Base-by-base conservation (phyloP, 2,113 vertebrate species). In the Condylura cristata region DNA sequence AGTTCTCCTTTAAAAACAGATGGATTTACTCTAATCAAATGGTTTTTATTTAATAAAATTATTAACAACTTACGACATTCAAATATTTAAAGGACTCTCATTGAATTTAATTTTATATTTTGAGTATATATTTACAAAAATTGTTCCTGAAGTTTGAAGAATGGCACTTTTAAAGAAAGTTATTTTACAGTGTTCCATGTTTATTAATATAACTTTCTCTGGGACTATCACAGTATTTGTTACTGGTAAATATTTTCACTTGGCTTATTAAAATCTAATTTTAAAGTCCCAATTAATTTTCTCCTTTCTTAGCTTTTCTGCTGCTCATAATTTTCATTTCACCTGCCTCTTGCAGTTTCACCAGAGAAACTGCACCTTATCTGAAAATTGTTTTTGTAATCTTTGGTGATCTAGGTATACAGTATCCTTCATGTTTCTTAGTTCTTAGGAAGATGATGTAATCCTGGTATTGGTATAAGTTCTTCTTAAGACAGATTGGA, bases 1-100 rank as follows among this genome's bases (percentile, higher is more conserved):
- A 11, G 30, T 72, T 87, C 48, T 96, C 60, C 86, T 93, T 79
- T 83, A 90, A 95, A 85, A 93, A 72, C 44, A 51, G 51, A 66
- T 87, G 30, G 37, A 74, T 93, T 90, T 87, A 90, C 87, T 88
- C 28, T 12, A 72, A 32, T 80, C 75, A 6, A 63, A 18, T 68
- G 68, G 89, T 86, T 86, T 74, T 72, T 70, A 90, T 66, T 83
- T 78, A 85, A 58, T 84, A 41, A 66, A 76, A 72, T 70, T 89
- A 70, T 41, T 76, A 89, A 93, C 80, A 30, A 17, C 13, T 91
- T 72, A 20, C 89, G 37, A 48, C 2, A 26, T 34, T 88, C 24
- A 93, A 71, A 87, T 93, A 83, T 71, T 95, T 72, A 60, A 79
- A 58, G n/a, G 75, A 5, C 58, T 93, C 48, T 88, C 84, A 81